A percentile compares a stretch with the other conserved stretches of the same genome.
These are phyloP conservation scores for Netelia virgata DNA, from an alignment of 2,888 invertebrate species.

Conservation along the genomic window DNA sequence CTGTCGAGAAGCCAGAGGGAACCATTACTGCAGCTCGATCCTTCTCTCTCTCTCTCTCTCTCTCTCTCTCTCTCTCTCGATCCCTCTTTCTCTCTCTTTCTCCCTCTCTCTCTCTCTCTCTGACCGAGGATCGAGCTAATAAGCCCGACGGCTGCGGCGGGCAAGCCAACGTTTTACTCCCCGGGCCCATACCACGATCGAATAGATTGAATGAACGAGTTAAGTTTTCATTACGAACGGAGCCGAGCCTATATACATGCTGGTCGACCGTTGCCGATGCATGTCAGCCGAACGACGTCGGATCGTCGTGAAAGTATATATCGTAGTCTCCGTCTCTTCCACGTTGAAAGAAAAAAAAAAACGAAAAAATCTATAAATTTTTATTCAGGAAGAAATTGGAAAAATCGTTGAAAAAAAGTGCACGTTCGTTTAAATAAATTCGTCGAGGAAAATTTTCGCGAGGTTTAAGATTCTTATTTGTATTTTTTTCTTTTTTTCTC, in stretches of 20 bases:
- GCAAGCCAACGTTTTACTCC: not conserved
- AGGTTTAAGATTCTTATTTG: too few species aligned
- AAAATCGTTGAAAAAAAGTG: not conserved
- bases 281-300: not conserved
- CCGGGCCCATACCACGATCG: conserved; percentile 35
- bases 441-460: too few species aligned
- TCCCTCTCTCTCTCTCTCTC: conserved; percentile 12
- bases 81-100: conserved; percentile 10
- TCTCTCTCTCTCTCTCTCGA: conserved; percentile 12
- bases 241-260: conserved; percentile 12
- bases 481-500: too few species aligned
- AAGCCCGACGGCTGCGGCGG: conserved; percentile 12
- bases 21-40: not conserved
- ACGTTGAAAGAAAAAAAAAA: not conserved
- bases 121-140: not conserved
- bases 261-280: conserved; percentile 9
- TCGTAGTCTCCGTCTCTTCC: not conserved
- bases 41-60: conserved; percentile 7
- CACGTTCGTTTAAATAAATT: too few species aligned
- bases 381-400: not conserved
- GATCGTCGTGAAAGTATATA: not conserved
- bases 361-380: not conserved
- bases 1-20: conserved; percentile 3
- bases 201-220: conserved; percentile 62
- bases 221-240: conserved; percentile 54